Conservation (phyloP, 2,888 invertebrate species). For the Leucania comma region DNA sequence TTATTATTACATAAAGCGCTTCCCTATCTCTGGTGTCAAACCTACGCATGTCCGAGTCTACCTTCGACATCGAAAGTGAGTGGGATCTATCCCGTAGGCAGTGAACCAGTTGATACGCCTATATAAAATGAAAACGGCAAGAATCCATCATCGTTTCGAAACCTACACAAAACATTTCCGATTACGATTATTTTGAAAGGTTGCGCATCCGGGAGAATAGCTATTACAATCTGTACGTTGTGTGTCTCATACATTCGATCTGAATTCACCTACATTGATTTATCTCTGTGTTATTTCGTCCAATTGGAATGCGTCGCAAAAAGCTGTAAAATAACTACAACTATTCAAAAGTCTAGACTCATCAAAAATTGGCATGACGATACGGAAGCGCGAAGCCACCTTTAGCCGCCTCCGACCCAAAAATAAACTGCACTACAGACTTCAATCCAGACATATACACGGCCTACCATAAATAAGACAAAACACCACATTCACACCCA, state of each 20-base stretch:
- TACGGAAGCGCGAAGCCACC: constrained; percentile 27
- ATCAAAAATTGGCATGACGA: constrained; percentile 28
- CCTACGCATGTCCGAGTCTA: constrained; percentile 45
- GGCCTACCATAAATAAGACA: constrained; percentile 46
- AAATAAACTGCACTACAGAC: constrained; percentile 36
- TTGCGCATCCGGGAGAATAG: constrained; percentile 13
- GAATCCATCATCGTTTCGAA: constrained; percentile 50
- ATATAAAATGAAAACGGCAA: constrained; percentile 45
- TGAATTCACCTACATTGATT: not conserved
- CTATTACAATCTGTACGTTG: not conserved
- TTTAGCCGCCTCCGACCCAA: constrained; percentile 20
- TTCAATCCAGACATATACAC: constrained; percentile 12
- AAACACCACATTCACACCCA: constrained; percentile 61
- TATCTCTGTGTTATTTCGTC: not conserved
- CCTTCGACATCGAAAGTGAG: constrained; percentile 40
- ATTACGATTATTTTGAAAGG: constrained; percentile 21
- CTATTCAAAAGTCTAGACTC: not conserved
- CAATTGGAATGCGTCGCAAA: too few relatives aligned
- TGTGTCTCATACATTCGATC: constrained; percentile 9
- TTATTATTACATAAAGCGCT: constrained; percentile 11
- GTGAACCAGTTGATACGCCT: constrained; percentile 53
- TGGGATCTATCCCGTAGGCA: constrained; percentile 52
- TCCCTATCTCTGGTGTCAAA: constrained; percentile 10
- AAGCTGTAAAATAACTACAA: not conserved
- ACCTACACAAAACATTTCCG: constrained; percentile 52